Evolutionary conservation across 2,113 vertebrate species (phyloP).

Genomic region (Halichoerus grypus): DNA sequence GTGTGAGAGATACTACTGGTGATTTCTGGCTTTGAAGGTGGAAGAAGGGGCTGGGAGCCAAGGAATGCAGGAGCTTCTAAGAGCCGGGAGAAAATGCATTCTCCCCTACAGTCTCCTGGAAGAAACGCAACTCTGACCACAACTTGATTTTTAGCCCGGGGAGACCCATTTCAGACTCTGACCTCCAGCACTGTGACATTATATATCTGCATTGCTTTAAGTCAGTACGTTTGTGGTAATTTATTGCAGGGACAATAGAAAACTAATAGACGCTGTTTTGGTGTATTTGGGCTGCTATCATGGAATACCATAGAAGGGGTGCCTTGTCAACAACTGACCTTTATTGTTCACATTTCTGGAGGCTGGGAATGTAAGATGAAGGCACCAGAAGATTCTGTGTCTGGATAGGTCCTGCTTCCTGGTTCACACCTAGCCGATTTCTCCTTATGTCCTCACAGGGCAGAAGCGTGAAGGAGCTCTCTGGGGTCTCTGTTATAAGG

Average conservation of each 20-base stretch:
- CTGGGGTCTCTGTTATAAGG: neutral
- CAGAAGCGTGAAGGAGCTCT: neutral
- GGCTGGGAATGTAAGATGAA: neutral
- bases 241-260: neutral
- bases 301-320: neutral
- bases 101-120: neutral
- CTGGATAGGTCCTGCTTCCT: neutral
- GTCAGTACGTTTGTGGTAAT: neutral
- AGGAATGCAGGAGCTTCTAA: neutral
- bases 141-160: neutral
- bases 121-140: accelerated
- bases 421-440: neutral
- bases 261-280: neutral
- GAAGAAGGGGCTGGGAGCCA: neutral
- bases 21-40: neutral
- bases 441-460: neutral
- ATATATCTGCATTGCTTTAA: neutral
- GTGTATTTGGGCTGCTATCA: too few relatives aligned
- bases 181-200: neutral
- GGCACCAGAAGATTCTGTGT: neutral
- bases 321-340: neutral
- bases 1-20: too few relatives aligned
- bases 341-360: neutral
- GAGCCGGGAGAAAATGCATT: neutral
- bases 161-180: neutral